phyloP scores from a whole-genome alignment of 1,140 invertebrate genomes.

The Papilio polytes region DNA sequence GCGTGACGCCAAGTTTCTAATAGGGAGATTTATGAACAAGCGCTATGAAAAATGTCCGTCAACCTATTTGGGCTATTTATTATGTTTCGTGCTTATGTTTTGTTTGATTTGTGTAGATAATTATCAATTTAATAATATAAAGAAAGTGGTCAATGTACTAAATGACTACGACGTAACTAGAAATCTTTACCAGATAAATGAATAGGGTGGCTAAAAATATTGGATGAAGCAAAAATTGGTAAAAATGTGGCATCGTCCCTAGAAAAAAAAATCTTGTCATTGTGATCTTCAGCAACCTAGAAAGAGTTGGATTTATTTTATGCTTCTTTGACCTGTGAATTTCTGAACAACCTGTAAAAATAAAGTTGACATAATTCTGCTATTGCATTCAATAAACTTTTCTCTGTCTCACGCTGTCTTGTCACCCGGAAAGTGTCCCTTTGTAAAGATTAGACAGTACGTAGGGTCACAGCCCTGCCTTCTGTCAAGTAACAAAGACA shows the following conservation, averaged over 20 bases:
- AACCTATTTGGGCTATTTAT: conserved; percentile 33
- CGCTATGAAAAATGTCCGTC: conserved; percentile 31
- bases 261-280: too few relatives aligned
- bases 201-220: too few relatives aligned
- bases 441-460: not conserved
- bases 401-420: not conserved
- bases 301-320: too few relatives aligned
- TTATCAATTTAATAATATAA: not conserved
- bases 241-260: too few relatives aligned
- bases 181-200: not conserved
- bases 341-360: too few relatives aligned
- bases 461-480: not conserved
- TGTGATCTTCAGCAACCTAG: too few relatives aligned
- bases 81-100: conserved; percentile 11
- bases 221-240: too few relatives aligned
- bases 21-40: conserved; percentile 40
- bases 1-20: conserved; percentile 48
- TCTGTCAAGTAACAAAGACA: conserved; percentile 6
- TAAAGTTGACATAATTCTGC: too few relatives aligned
- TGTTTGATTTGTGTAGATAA: conserved; percentile 23
- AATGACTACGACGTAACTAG: not conserved
- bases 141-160: not conserved
- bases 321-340: too few relatives aligned
- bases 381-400: too few relatives aligned
- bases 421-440: not conserved